Evolutionary conservation across 2,888 invertebrate genomes (phyloP), one percentile per base, ranked within the genome.

Genomic region (Mallateleia sp.): DNA sequence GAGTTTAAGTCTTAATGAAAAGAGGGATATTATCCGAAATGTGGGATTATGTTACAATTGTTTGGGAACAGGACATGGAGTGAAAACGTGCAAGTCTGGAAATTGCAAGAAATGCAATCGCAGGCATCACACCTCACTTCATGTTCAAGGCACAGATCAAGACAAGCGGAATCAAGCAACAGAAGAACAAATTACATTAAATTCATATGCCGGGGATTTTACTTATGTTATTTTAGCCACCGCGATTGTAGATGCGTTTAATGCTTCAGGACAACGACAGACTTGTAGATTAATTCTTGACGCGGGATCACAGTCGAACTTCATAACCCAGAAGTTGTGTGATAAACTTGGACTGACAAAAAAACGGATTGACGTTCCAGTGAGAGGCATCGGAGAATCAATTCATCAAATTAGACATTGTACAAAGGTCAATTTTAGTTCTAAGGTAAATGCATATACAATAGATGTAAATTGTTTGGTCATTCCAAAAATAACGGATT

Each of bases 231-330:
- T n/a, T n/a, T 25, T 56, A 25, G 24, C 54, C 6, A 56, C 54
- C 14, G 54, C 28, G 1, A 25, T 56, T 2, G 54, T 56, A 9
- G 25, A 56, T 20, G 25, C 14, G 14, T 15, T 25, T 22, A 62
- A 74, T 42, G 83, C 77, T 34, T 22, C 11, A 1, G 24, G 79
- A 82, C 25, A 79, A 24, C 28, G 14, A 5, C 20, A 67, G 15
- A 34, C 54, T 34, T 18, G 87, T 20, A 85, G 85, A 67, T 52
- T 85, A 34, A 72, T 89, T 74, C 42, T 88, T 4, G 85, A 87
- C 54, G 79, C 75, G 20, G 85, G 79, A 5, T 82, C 87, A 38
- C 82, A 87, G 47, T 84, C 88, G 0, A 72, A 89, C 32, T 89
- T 89, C 32, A 38, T 84, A 7, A 83, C 77, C 15, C 34, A 54